phyloP scores from a whole-genome alignment of 2,113 vertebrate species.

The Melanerpes formicivorus region DNA sequence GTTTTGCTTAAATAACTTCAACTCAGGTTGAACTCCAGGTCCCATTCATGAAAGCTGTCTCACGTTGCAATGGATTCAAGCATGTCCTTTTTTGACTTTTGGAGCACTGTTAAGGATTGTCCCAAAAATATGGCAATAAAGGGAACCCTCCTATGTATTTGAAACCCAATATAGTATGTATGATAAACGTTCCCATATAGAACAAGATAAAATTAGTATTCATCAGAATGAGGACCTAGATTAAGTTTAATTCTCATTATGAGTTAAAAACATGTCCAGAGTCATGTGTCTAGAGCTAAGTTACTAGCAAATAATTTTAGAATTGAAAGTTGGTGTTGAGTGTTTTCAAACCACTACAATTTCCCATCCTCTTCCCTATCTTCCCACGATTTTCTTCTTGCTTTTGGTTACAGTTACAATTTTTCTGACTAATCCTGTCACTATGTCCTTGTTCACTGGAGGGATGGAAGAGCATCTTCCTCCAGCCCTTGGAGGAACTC shows the following conservation, averaged over 20 bases:
- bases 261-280: neutral
- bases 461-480: neutral
- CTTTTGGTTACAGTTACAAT: neutral
- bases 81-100: neutral
- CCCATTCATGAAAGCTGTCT: neutral
- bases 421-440: neutral
- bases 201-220: neutral
- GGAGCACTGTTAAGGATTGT: neutral
- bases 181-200: neutral
- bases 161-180: neutral
- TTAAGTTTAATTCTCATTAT: neutral
- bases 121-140: neutral
- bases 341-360: neutral
- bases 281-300: neutral
- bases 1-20: neutral
- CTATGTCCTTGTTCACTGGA: neutral
- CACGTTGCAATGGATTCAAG: neutral
- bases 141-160: neutral
- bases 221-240: neutral
- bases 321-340: neutral
- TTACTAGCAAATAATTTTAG: neutral
- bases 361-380: neutral
- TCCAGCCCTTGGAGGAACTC: neutral
- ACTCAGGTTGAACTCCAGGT: neutral
- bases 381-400: neutral